These are phyloP conservation scores for Philaenus spumarius DNA, from an alignment of 1,140 invertebrate genomes.

Conservation along the genomic window DNA sequence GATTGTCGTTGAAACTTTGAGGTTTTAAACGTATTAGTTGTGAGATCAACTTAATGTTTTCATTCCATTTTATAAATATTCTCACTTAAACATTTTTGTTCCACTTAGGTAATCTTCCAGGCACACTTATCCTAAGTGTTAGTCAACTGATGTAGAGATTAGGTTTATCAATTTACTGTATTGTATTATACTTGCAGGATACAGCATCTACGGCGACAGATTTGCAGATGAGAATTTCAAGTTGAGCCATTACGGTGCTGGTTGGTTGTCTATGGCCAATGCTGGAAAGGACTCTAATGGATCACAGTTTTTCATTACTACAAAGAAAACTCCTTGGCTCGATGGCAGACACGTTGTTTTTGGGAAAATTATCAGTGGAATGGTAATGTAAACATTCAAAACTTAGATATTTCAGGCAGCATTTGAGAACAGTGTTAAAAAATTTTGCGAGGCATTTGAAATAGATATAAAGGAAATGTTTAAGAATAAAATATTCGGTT, in stretches of 20 bases:
- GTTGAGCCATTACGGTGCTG: conserved; percentile 92
- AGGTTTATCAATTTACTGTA: no score
- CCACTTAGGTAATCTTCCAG: background rate
- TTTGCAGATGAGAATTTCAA: conserved; percentile 98
- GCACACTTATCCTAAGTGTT: no score
- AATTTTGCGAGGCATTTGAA: no score
- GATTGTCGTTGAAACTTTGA: no score
- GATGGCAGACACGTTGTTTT: conserved; percentile 97
- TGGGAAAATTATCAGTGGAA: conserved; percentile 87
- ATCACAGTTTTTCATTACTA: conserved; percentile 97
- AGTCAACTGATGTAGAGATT: no score
- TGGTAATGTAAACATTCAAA: conserved; percentile 51
- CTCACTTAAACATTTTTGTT: no score
- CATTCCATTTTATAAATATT: background rate
- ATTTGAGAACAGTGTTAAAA: no score
- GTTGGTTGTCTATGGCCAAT: conserved; percentile 96
- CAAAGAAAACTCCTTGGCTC: conserved; percentile 86
- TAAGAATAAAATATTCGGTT: no score
- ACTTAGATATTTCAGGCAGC: no score
- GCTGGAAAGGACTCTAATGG: conserved; percentile 96
- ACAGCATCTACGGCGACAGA: conserved; percentile 88
- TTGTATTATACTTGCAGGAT: conserved; percentile 52
- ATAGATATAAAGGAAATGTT: no score
- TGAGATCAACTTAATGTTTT: no score
- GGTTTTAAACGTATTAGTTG: no score